phyloP scores from a whole-genome alignment of 2,888 invertebrate genomes.

The Boloria selene region DNA sequence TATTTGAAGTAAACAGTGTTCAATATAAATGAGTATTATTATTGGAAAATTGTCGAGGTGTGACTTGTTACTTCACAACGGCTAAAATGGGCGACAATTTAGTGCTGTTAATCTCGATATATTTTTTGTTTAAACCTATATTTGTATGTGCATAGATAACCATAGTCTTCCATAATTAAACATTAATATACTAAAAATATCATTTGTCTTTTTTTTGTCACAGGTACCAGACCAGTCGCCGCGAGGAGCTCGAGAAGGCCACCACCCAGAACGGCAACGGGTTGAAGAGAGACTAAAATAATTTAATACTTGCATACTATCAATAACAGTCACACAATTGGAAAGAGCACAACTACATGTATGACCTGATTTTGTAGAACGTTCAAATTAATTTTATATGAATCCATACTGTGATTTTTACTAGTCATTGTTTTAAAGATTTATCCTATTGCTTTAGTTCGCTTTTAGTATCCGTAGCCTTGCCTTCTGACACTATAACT shows the following conservation, averaged over 20 bases:
- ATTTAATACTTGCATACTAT: conserved; percentile 17
- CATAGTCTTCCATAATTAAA: too few species aligned
- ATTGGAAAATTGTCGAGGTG: not conserved
- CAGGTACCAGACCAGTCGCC: conserved; percentile 82
- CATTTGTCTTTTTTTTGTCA: conserved; percentile 37
- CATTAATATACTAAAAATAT: not conserved
- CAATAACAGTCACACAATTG: conserved; percentile 17
- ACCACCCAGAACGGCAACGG: conserved; percentile 82
- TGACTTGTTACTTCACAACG: not conserved
- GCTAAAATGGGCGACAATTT: too few species aligned
- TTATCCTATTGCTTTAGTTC: conserved; percentile 13
- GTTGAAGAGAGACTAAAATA: conserved; percentile 82
- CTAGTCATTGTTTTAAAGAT: conserved; percentile 14
- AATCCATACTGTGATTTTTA: conserved; percentile 25
- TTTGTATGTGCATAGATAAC: too few species aligned
- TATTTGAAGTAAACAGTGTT: conserved; percentile 5
- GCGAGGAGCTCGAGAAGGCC: conserved; percentile 75
- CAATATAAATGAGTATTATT: not conserved
- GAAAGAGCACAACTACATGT: conserved; percentile 11
- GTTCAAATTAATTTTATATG: conserved; percentile 10
- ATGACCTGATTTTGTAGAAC: conserved; percentile 18
- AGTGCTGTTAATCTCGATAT: too few species aligned
- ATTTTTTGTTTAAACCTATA: too few species aligned
- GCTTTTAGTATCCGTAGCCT: conserved; percentile 18
- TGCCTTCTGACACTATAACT: conserved; percentile 1